These are phyloP conservation scores for Castor canadensis DNA, from an alignment of 2,113 vertebrate genomes.

Conservation along the genomic window DNA sequence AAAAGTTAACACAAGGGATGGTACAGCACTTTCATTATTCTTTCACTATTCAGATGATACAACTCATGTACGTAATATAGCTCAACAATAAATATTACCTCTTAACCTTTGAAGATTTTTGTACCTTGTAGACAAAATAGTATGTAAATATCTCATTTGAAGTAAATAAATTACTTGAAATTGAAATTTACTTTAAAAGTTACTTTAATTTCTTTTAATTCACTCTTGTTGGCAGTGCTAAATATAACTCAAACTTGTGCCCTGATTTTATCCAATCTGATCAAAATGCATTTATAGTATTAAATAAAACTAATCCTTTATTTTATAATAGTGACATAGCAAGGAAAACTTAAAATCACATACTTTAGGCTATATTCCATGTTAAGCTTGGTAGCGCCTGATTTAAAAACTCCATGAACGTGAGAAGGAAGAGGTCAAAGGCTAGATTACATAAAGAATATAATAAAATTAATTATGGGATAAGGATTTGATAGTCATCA, in stretches of 20 bases:
- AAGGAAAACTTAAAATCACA: conserved; percentile 32
- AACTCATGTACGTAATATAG: not conserved
- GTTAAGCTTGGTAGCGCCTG: not conserved
- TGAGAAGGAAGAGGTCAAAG: not conserved
- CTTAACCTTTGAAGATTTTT: not conserved
- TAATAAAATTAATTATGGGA: conserved; percentile 36
- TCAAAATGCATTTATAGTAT: conserved; percentile 43
- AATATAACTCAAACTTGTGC: conserved; percentile 38
- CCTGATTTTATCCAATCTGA: not conserved
- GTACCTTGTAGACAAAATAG: not conserved
- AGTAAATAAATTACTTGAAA: conserved; percentile 46
- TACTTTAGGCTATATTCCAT: not conserved
- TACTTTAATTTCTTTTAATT: conserved; percentile 41
- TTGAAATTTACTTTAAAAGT: conserved; percentile 43
- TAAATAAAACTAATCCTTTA: conserved; percentile 35
- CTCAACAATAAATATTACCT: conserved; percentile 11
- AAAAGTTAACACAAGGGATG: not conserved
- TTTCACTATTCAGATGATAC: not conserved
- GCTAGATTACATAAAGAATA: conserved; percentile 51
- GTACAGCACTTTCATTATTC: not conserved
- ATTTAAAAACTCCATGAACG: conserved; percentile 43
- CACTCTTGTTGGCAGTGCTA: not conserved
- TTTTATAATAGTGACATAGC: conserved; percentile 1
- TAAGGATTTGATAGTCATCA: not conserved
- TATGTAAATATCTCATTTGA: not conserved